A percentile compares a stretch with the other conserved stretches of the same genome.
phyloP scores from a whole-genome alignment of 2,888 invertebrate genomes.

The Cheilosia scutellata region DNA sequence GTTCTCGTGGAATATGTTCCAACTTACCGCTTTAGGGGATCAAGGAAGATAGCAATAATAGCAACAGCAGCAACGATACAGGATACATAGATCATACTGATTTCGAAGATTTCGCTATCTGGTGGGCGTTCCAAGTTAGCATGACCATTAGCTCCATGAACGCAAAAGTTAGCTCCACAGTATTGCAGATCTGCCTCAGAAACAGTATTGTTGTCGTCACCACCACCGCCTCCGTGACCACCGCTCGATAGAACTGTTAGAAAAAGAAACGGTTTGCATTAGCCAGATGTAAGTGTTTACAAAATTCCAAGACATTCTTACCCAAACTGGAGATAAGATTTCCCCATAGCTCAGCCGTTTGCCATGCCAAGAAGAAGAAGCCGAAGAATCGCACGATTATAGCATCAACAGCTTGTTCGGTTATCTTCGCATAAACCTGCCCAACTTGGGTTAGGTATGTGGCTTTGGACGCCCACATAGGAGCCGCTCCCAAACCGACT shows the following conservation, averaged over 20 bases:
- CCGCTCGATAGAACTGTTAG: slow-evolving; percentile 89
- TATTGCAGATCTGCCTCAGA: slow-evolving; percentile 85
- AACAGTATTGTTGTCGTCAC: slow-evolving; percentile 81
- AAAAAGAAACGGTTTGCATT: slow-evolving; percentile 13
- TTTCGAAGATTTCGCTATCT: slow-evolving; percentile 93
- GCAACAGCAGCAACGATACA: slow-evolving; percentile 94
- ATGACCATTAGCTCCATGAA: slow-evolving; percentile 89
- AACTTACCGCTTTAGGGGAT: slow-evolving; percentile 92
- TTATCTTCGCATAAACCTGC: slow-evolving; percentile 94
- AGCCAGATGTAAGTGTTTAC: not conserved
- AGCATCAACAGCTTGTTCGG: slow-evolving; percentile 94
- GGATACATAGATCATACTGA: slow-evolving; percentile 94
- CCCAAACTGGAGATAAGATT: slow-evolving; percentile 96
- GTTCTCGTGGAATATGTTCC: not conserved
- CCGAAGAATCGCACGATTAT: slow-evolving; percentile 99
- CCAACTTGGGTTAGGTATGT: slow-evolving; percentile 98
- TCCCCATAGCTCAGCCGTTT: slow-evolving; percentile 98
- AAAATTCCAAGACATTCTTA: slow-evolving; percentile 73
- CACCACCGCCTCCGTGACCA: slow-evolving; percentile 86
- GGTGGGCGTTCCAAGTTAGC: slow-evolving; percentile 92
- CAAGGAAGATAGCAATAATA: slow-evolving; percentile 94
- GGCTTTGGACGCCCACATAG: slow-evolving; percentile 99
- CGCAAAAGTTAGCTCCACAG: slow-evolving; percentile 94
- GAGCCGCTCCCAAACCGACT: slow-evolving; percentile 97
- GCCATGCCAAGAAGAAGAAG: slow-evolving; percentile 99